Percentiles rank a stretch among this genome's conserved stretches.
phyloP scores from a whole-genome alignment of 2,797 vertebrate genomes.

The Chelon auratus region DNA sequence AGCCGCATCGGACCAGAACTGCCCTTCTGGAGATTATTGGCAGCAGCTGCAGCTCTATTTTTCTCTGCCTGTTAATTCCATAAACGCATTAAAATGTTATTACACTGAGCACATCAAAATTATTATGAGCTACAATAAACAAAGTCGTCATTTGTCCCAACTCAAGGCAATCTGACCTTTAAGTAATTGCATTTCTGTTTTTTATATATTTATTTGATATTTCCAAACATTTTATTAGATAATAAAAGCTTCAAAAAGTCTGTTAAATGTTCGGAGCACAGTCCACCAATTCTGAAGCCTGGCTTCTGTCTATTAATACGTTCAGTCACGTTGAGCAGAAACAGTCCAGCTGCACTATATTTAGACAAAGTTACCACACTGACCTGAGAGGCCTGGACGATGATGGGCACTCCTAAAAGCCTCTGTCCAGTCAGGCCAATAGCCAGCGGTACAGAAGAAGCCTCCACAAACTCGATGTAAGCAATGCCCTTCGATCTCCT shows the following conservation, averaged over 20 bases:
- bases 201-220: not conserved
- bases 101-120: not conserved
- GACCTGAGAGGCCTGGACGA: constrained; percentile 98
- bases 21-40: constrained; percentile 96
- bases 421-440: constrained; percentile 98
- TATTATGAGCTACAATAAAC: not conserved
- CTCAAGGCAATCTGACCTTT: not conserved
- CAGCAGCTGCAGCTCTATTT: constrained; percentile 96
- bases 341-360: constrained; percentile 1
- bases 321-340: constrained; percentile 7
- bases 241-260: too few relatives aligned
- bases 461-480: constrained; percentile 98
- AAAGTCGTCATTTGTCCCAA: not conserved
- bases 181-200: too few relatives aligned
- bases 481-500: constrained; percentile 98
- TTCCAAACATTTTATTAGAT: not conserved
- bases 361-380: constrained; percentile 39
- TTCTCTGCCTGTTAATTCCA: constrained; percentile 91
- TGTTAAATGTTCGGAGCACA: not conserved
- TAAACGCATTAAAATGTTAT: not conserved
- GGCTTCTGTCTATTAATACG: not conserved
- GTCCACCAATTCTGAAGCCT: not conserved
- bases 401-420: constrained; percentile 96
- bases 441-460: constrained; percentile 95
- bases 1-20: constrained; percentile 96